Base-by-base conservation (phyloP, 2,113 vertebrate genomes). In the Dissostichus mawsoni region DNA sequence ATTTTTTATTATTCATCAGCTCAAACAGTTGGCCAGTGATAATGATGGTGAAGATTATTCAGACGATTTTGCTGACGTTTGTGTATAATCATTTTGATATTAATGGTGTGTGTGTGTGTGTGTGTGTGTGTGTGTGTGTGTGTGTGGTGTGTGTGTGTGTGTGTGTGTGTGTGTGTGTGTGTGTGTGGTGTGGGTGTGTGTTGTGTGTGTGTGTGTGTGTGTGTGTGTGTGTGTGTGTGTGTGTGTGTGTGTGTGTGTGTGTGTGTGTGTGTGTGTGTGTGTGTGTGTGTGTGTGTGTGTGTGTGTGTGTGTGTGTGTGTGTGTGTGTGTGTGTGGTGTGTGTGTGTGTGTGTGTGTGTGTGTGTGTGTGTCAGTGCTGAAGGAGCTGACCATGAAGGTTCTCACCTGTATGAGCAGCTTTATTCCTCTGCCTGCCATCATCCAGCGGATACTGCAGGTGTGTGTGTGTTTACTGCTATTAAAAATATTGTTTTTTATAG, bases 321-420 rank as follows among this genome's bases (percentile, higher is more conserved):
- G 36, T 41, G 36, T 7, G 6, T 41, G 36, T 41, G 36, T 41
- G 36, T 41, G 36, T 41, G 36, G 36, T 41, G 36, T 41, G 36
- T 41, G 36, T 41, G 36, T 41, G 36, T 41, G 36, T 41, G 36
- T 41, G 36, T 41, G 36, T 41, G 36, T 41, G 36, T 41, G 8
- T 41, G 33, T 75, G n/a, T 70, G 3, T 65, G 41, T 75, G 56
- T 14, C 90, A 99, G 98, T 95, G 57, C 91, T 99, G 89, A 99
- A 99, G 90, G 96, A 96, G 83, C 90, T 98, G 90, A 98, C 98
- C 0, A 98, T 99, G 97, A 97, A 96, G 87, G 97, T 99, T 70
- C 93, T 99, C 63, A 98, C 98, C 94, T 96, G 94, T 72, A 99
- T 99, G 98, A 97, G 97, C 78, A 93, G 96, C 0, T 99, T 99